These are phyloP conservation scores for Listronotus oregonensis DNA, from an alignment of 1,140 invertebrate genomes.

Conservation along the genomic window DNA sequence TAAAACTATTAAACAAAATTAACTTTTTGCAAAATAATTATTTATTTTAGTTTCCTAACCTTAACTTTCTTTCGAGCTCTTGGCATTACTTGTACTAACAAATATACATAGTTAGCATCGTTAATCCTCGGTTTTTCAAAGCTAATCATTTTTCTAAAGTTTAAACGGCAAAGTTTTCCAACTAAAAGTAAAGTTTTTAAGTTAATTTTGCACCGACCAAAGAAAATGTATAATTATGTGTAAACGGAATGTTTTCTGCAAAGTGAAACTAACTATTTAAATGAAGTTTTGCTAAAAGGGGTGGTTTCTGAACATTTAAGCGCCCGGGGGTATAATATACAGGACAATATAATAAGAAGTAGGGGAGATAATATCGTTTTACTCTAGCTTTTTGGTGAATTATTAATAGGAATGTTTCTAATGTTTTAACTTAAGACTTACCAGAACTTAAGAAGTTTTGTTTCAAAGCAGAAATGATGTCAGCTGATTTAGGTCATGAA, in stretches of 20 bases:
- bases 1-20: too few relatives aligned
- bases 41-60: too few relatives aligned
- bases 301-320: not conserved
- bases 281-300: constrained; percentile 11
- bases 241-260: constrained; percentile 18
- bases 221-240: constrained; percentile 21
- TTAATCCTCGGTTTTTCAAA: constrained; percentile 11
- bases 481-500: too few relatives aligned
- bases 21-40: too few relatives aligned
- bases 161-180: not conserved
- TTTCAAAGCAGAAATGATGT: too few relatives aligned
- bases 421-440: too few relatives aligned
- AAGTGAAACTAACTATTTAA: constrained; percentile 11
- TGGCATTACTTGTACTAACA: not conserved
- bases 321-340: not conserved
- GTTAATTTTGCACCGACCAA: constrained; percentile 20
- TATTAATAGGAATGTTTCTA: too few relatives aligned
- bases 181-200: constrained; percentile 19
- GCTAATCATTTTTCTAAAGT: constrained; percentile 4
- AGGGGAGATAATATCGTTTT: too few relatives aligned
- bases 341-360: not conserved
- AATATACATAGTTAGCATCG: constrained; percentile 18
- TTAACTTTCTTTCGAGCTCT: constrained; percentile 5
- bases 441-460: too few relatives aligned
- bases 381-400: too few relatives aligned